Conservation (phyloP, 2,888 invertebrate genomes). For the Ctena decussata region DNA sequence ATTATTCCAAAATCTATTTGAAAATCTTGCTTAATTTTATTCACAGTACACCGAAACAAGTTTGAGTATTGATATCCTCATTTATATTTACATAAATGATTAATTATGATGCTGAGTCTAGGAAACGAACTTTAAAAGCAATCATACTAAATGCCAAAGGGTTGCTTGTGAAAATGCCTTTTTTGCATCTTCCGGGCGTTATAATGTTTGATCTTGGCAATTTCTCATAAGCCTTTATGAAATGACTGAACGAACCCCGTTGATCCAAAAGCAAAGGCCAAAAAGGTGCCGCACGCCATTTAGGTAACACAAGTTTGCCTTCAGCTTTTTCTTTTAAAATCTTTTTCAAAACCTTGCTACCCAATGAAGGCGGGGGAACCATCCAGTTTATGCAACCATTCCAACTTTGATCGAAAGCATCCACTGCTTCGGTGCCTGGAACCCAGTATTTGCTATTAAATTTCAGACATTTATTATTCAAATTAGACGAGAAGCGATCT, state of each 20-base stretch:
- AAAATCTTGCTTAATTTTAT: no score
- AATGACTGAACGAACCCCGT: not conserved
- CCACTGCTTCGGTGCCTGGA: not conserved
- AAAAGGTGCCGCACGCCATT: constrained; percentile 10
- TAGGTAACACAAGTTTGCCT: not conserved
- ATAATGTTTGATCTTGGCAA: not conserved
- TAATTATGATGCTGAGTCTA: no score
- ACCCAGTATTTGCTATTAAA: not conserved
- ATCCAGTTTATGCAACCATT: not conserved
- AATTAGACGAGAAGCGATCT: not conserved
- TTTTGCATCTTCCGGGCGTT: not conserved
- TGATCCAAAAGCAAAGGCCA: not conserved
- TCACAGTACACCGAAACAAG: no score
- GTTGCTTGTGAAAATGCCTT: not conserved
- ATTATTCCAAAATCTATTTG: no score
- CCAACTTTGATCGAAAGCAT: not conserved
- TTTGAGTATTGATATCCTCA: no score
- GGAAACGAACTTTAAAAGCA: not conserved
- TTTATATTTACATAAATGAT: no score
- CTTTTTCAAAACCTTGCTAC: not conserved
- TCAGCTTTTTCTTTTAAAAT: not conserved
- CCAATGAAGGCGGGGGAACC: not conserved
- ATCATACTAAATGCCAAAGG: constrained; percentile 16
- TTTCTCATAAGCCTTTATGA: not conserved
- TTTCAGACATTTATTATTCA: not conserved